Evolutionary conservation across 2,888 invertebrate genomes (phyloP), one percentile per base, ranked within the genome.

Genomic region (Machimus rusticus): DNA sequence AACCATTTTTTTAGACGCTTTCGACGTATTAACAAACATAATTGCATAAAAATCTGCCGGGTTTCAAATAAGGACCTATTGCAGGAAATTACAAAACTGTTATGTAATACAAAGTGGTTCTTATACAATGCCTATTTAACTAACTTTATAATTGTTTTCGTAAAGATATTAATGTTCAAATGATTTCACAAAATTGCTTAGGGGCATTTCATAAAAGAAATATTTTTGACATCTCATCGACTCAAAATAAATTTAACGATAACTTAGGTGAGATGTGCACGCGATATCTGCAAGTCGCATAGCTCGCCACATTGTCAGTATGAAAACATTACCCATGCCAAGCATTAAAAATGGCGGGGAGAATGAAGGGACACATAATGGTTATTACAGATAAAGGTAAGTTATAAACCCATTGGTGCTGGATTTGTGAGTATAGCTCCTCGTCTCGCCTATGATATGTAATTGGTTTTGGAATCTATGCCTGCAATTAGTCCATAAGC

Each of bases 221-320:
- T 31, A 77, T 86, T 77, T 77, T 86, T 76, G 77, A 86, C 57
- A 86, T 76, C 86, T 86, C 76, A 76, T 86, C 77, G 86, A 23
- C 43, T 57, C 14, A 34, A 55, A 31, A 76, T 77, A 86, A 77
- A 77, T 86, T 77, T 37, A 55, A 37, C 51, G 19, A 23, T 86
- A 86, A 86, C 57, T 86, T 78, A 86, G 78, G 57, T 86, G 86
- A 31, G 86, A 86, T 86, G 77, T 57, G 39, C 86, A 86, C 86
- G 86, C 86, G 39, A 86, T 57, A 78, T 37, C 31, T 31, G 19
- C 19, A 76, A 86, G 37, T 16, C 16, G 43, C 43, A 23, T 14
- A 34, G 74, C 12, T 23, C 43, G 74, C 43, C 19, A 39, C 39
- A n/a, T 39, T 74, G 8, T 74, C 46, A 23, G 46, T 43, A 43